Evolutionary conservation across 2,888 invertebrate genomes (phyloP).

Genomic region (Drosophila birchii): DNA sequence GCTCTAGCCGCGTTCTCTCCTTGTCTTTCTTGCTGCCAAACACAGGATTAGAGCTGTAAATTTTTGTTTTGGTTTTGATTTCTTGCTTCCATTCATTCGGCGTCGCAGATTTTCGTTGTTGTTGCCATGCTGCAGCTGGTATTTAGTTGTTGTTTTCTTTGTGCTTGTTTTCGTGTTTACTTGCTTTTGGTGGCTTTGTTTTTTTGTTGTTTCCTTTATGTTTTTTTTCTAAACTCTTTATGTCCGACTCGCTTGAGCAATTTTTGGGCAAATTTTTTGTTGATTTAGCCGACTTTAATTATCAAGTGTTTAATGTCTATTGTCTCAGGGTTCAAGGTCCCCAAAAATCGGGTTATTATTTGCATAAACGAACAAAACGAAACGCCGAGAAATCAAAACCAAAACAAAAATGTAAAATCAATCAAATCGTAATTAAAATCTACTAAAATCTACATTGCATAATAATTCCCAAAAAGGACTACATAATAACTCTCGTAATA

Average conservation of each 20-base stretch:
- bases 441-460: slow-evolving; percentile 36
- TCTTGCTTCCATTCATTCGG: slow-evolving; percentile 63
- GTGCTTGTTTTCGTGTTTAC: slow-evolving; percentile 45
- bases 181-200: slow-evolving; percentile 48
- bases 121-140: slow-evolving; percentile 2
- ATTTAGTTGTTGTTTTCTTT: slow-evolving; percentile 22
- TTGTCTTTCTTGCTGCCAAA: slow-evolving; percentile 35
- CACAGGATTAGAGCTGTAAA: slow-evolving; percentile 58
- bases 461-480: slow-evolving; percentile 8
- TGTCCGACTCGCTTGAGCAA: slow-evolving; percentile 31
- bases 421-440: slow-evolving; percentile 32
- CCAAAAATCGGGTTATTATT: slow-evolving; percentile 32
- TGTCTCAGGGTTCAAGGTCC: slow-evolving; percentile 41
- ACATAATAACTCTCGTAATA: slow-evolving; percentile 8
- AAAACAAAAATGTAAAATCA: slow-evolving; percentile 31
- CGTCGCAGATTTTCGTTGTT: slow-evolving; percentile 49
- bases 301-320: slow-evolving; percentile 39
- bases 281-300: slow-evolving; percentile 33
- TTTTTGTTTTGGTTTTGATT: slow-evolving; percentile 48
- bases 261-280: slow-evolving; percentile 26
- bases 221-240: slow-evolving; percentile 5
- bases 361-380: slow-evolving; percentile 18
- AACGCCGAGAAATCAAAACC: slow-evolving; percentile 5
- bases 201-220: slow-evolving; percentile 13
- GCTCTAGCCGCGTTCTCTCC: slow-evolving; percentile 9